Base-by-base conservation (phyloP, 2,113 vertebrate genomes). In the Nothoprocta perdicaria region DNA sequence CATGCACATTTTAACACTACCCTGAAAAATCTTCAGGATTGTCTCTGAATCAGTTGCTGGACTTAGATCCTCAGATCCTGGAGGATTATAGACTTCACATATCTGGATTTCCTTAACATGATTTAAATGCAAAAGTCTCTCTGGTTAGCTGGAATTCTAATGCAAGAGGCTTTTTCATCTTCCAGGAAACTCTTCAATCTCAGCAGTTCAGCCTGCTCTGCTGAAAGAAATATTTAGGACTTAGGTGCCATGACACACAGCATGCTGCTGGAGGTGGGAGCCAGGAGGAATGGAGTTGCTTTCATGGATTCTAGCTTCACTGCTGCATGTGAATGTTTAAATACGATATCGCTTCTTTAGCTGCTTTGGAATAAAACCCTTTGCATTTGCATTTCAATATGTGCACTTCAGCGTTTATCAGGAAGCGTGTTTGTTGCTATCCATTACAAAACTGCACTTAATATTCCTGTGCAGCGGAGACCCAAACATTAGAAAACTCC, bases 161-260 rank as follows among this genome's bases (percentile, higher is more conserved):
- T 26, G 14, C 40, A 78, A 41, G 9, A 50, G 33, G 8, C 7
- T 15, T 15, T 72, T 80, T 72, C 35, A 22, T 27, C 57, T 52
- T 65, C 46, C 15, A 41, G 67, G 26, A 81, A 91, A 68, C 7
- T 45, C 33, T 46, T 41, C 24, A 1, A 17, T 50, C 35, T 45
- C 8, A 52, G 3, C 24, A 61, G 12, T 2, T 73, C 52, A 88
- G 72, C n/a, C 4, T 77, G 16, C 23, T 68, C 8, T 81, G 22
- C 52, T 66, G 58, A 76, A 86, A 90, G 10, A 13, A 14, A 23
- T 22, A 35, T 23, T 66, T 73, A 69, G 41, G 52, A 35, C 23
- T 67, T 46, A 79, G 43, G 35, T 35, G 14, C 1, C 13, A 4
- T 7, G 0, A 0, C 12, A 6, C 35, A 57, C 2, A 17, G 21